Evolutionary conservation across 2,797 vertebrate species (phyloP).

Genomic region (Pelochelys cantorii): DNA sequence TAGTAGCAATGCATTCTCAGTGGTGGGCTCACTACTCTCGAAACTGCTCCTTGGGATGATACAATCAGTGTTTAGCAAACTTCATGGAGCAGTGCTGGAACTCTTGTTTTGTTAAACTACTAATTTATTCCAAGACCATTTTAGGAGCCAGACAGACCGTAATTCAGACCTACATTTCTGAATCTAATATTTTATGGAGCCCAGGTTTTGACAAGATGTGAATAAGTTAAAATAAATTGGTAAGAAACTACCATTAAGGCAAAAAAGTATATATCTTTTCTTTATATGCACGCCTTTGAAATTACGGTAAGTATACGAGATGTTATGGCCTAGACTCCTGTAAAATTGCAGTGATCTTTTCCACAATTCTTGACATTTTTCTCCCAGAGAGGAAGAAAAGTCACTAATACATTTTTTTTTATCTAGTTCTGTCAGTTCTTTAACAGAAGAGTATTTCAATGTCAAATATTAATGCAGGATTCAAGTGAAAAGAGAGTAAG

Average conservation of each 20-base stretch:
- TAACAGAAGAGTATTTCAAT: not conserved
- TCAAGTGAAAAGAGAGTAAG: not conserved
- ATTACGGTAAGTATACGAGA: not conserved
- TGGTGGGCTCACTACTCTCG: not conserved
- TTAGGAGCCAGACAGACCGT: not conserved
- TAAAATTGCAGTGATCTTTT: not conserved
- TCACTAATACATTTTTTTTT: not conserved
- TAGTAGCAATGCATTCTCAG: not conserved
- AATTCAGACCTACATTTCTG: not conserved
- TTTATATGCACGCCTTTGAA: not conserved
- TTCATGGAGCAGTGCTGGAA: not conserved
- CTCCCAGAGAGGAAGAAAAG: not conserved
- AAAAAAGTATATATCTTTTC: not conserved
- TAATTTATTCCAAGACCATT: not conserved
- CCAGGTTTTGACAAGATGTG: not conserved
- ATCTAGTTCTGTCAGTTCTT: not conserved
- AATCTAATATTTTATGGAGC: not conserved
- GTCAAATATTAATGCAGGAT: not conserved
- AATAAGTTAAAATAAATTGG: not conserved
- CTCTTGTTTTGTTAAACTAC: not conserved
- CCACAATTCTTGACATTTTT: not conserved
- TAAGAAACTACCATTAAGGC: not conserved
- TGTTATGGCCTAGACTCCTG: not conserved
- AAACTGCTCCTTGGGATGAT: not conserved
- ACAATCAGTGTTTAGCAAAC: not conserved